Conservation (phyloP, 2,113 vertebrate genomes). For the Notarius lentiginosus region DNA sequence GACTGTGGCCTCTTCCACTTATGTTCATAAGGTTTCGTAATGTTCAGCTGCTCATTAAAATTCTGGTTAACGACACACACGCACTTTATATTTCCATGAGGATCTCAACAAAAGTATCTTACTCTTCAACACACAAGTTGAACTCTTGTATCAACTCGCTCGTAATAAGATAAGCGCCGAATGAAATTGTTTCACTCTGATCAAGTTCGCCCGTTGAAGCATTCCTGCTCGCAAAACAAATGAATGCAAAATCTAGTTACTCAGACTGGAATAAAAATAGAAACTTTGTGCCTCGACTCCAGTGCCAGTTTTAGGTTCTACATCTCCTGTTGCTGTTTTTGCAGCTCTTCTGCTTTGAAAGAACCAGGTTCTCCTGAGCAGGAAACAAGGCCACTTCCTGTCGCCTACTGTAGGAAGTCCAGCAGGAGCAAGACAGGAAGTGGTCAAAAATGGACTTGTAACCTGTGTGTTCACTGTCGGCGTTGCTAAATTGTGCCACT, state of each 20-base stretch:
- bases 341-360: slow-evolving; percentile 13
- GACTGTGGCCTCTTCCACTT: background rate
- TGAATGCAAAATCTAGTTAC: background rate
- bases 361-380: slow-evolving; percentile 32
- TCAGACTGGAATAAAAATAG: background rate
- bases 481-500: background rate
- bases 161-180: background rate
- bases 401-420: slow-evolving; percentile 50
- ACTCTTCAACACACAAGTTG: background rate
- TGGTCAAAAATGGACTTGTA: slow-evolving; percentile 1
- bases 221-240: background rate
- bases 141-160: background rate
- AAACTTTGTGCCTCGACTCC: background rate
- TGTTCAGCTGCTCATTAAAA: background rate
- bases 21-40: background rate
- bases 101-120: background rate
- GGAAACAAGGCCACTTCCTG: slow-evolving; percentile 59
- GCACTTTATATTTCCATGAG: background rate
- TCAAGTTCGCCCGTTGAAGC: background rate
- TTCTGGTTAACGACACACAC: background rate
- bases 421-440: slow-evolving; percentile 54
- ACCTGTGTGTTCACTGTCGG: background rate
- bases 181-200: background rate
- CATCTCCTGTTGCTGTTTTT: slow-evolving; percentile 1
- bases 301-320: background rate